phyloP scores from a whole-genome alignment of 2,113 vertebrate species.

The Alligator mississippiensis region DNA sequence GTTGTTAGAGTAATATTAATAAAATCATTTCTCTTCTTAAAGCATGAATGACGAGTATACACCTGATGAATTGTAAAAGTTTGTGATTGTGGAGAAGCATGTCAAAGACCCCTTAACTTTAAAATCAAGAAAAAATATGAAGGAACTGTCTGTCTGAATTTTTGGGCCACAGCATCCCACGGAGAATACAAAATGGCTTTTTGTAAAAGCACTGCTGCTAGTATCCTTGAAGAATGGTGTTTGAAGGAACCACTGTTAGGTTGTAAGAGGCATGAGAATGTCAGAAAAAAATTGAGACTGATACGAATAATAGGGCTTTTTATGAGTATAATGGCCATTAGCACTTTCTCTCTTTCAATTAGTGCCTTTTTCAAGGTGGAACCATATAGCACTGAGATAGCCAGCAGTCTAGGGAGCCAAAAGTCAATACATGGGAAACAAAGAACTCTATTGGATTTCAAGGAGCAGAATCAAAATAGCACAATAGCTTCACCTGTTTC shows the following conservation, averaged over 20 bases:
- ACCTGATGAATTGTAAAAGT: conserved; percentile 53
- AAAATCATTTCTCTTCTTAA: conserved; percentile 66
- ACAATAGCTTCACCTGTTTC: conserved; percentile 77
- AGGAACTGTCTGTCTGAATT: conserved; percentile 40
- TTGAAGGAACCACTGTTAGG: conserved; percentile 37
- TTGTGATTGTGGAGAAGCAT: conserved; percentile 36
- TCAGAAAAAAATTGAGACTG: conserved; percentile 90
- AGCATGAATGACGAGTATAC: conserved; percentile 63
- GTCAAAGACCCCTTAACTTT: conserved; percentile 16
- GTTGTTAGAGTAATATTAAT: conserved; percentile 29
- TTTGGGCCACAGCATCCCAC: neutral
- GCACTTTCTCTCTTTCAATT: conserved; percentile 86
- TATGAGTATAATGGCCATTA: conserved; percentile 88
- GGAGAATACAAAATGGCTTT: conserved; percentile 73
- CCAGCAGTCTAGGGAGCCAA: conserved; percentile 64
- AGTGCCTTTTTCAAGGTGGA: conserved; percentile 91
- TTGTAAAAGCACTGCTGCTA: conserved; percentile 58
- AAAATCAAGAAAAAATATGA: conserved; percentile 70
- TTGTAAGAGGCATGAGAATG: conserved; percentile 73
- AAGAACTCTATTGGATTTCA: conserved; percentile 92
- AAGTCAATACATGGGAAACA: conserved; percentile 72
- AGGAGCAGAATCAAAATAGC: conserved; percentile 75
- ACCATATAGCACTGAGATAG: conserved; percentile 66
- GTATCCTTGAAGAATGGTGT: conserved; percentile 73
- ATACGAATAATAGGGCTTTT: conserved; percentile 87